These are phyloP conservation scores for Schizotus pectinicornis DNA, from an alignment of 2,888 invertebrate species.

Conservation along the genomic window DNA sequence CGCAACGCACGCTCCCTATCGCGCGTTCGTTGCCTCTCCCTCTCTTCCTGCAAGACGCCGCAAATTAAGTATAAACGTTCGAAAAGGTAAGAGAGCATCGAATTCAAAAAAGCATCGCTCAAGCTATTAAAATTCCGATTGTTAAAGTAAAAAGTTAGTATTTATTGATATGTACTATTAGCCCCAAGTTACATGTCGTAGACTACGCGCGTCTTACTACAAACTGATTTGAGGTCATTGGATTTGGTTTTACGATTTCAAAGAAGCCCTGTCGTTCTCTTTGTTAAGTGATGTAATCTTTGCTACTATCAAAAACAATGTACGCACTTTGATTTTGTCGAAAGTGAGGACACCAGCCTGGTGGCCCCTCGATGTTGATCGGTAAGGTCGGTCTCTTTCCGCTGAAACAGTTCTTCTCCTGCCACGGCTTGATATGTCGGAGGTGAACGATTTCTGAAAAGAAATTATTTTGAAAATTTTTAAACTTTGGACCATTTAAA, in stretches of 20 bases:
- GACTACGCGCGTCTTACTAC: too few relatives aligned
- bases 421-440: slow-evolving; percentile 19
- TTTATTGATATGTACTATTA: too few relatives aligned
- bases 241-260: too few relatives aligned
- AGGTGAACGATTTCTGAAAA: slow-evolving; percentile 36
- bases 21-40: slow-evolving; percentile 74
- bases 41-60: slow-evolving; percentile 66
- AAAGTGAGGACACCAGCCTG: slow-evolving; percentile 73
- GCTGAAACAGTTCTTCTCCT: slow-evolving; percentile 25
- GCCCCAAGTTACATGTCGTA: too few relatives aligned
- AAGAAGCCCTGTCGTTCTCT: background rate
- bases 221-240: too few relatives aligned
- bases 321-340: slow-evolving; percentile 75
- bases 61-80: background rate
- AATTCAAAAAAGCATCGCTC: too few relatives aligned
- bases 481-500: slow-evolving; percentile 46
- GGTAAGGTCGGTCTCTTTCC: slow-evolving; percentile 7
- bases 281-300: background rate
- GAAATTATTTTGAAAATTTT: slow-evolving; percentile 51
- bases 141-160: too few relatives aligned
- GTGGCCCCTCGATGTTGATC: slow-evolving; percentile 32
- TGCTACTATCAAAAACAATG: slow-evolving; percentile 25
- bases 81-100: too few relatives aligned
- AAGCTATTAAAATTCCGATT: too few relatives aligned
- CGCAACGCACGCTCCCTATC: slow-evolving; percentile 79